Percentiles rank a stretch among this genome's conserved stretches.
Evolutionary conservation across 1,140 invertebrate genomes (phyloP).

Genomic region (Bombus sibiricus): DNA sequence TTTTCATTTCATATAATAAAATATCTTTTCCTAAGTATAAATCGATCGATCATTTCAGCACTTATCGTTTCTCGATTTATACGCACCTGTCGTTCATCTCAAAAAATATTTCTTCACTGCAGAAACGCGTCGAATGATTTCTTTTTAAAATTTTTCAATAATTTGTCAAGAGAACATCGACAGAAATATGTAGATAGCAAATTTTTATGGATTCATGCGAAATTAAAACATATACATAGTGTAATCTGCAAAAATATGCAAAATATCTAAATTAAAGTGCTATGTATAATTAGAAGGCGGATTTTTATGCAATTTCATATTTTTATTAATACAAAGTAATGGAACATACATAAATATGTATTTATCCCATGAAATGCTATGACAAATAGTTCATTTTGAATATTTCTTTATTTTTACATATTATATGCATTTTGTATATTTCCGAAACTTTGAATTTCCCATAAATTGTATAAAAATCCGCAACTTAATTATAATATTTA

Average conservation of each 20-base stretch:
- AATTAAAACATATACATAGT: not conserved
- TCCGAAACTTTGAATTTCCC: too few species aligned
- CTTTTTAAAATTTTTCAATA: not conserved
- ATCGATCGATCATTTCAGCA: conserved; percentile 1
- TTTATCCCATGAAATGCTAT: too few species aligned
- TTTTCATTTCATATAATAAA: conserved; percentile 44
- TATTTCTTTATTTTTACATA: too few species aligned
- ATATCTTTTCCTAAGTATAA: conserved; percentile 43
- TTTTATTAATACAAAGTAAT: too few species aligned
- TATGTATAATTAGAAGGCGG: not conserved
- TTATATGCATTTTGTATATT: too few species aligned
- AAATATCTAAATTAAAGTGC: not conserved
- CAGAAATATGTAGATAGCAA: not conserved
- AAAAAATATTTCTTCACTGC: conserved; percentile 14
- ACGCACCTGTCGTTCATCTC: not conserved
- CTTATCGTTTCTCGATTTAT: not conserved
- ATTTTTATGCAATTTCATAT: too few species aligned
- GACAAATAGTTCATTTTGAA: too few species aligned
- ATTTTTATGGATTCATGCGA: not conserved
- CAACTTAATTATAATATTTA: too few species aligned
- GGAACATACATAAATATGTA: too few species aligned
- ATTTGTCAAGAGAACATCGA: not conserved
- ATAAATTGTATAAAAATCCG: too few species aligned
- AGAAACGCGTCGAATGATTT: conserved; percentile 36
- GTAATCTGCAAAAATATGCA: not conserved